phyloP scores from a whole-genome alignment of 35 echinoderm and acorn worm species.

The Apostichopus japonicus region DNA sequence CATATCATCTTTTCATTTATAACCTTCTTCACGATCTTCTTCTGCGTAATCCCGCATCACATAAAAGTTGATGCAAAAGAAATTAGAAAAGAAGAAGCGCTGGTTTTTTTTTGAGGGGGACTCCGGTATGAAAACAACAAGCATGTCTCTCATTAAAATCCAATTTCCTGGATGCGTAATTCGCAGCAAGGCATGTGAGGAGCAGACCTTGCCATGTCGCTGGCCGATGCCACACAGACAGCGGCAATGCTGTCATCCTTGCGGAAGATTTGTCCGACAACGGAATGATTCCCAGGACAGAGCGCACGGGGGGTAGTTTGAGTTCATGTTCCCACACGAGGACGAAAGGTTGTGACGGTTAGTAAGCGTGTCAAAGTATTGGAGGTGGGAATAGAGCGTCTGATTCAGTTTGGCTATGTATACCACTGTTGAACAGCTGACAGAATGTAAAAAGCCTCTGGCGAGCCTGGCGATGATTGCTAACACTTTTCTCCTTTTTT shows the following conservation, averaged over 20 bases:
- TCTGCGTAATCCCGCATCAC: not conserved
- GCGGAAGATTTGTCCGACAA: not conserved
- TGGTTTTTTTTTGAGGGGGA: not conserved
- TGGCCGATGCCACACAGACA: not conserved
- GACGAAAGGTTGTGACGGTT: too few species aligned
- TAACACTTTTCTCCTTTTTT: too few species aligned
- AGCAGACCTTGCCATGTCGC: not conserved
- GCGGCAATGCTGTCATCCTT: not conserved
- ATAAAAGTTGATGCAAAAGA: not conserved
- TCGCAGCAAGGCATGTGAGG: not conserved
- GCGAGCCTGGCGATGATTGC: too few species aligned
- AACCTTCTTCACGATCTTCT: not conserved
- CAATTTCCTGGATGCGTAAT: not conserved
- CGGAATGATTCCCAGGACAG: too few species aligned
- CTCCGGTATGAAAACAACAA: constrained; percentile 5
- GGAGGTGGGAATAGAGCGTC: too few species aligned
- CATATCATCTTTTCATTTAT: too few species aligned
- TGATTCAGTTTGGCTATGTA: too few species aligned
- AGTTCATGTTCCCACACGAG: too few species aligned
- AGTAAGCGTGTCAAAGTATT: too few species aligned
- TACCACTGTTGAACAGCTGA: too few species aligned
- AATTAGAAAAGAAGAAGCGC: not conserved
- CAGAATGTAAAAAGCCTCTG: too few species aligned
- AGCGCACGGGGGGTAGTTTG: too few species aligned
- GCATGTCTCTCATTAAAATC: constrained; percentile 23